Base-by-base conservation (phyloP, 1,140 invertebrate genomes). In the Drosophila lacteicornis region DNA sequence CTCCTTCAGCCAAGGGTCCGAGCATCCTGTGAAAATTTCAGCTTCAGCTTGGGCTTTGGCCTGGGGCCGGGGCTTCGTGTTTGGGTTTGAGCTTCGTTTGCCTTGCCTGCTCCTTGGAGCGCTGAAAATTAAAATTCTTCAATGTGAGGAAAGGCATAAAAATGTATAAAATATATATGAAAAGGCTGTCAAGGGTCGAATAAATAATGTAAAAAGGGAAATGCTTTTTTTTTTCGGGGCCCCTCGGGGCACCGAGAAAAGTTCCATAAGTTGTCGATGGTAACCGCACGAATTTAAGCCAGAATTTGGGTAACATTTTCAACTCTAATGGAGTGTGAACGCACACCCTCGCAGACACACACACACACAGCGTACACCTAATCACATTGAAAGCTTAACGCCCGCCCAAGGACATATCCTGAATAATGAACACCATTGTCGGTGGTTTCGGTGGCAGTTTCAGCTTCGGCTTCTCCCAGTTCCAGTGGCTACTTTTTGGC, bases 121-220 rank as follows among this genome's bases (percentile, higher is more conserved):
- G 70, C 38, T 36, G 70, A 58, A 74, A 74, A 74, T 74, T 74
- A 74, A 74, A 74, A 74, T 74, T 50, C 70, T 60, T 60, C 55
- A 74, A 73, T 73, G 69, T 73, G 69, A 73, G 53, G 70, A 60
- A 60, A 71, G 65, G 65, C 51, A 71, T 73, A 74, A 74, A 73
- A 51, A 59, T 73, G 70, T 74, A 74, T 74, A 38, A 73, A 74
- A 74, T 74, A 74, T 74, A 74, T 74, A 74, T 74, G 70, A 74
- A 74, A 74, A 74, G 70, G 70, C 70, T 74, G 68, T 74, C 70
- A 73, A 74, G 70, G 70, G 70, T 73, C 70, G 67, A 74, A 74
- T 74, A 74, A 74, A 74, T 74, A 74, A 74, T 74, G 70, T 60
- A 73, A 73, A 58, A 74, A 74, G 70, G 70, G 46, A 74, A 74